Evolutionary conservation across 2,113 vertebrate genomes (phyloP), one percentile per base, ranked within the genome.

Genomic region (Psammodynastes pulverulentus): DNA sequence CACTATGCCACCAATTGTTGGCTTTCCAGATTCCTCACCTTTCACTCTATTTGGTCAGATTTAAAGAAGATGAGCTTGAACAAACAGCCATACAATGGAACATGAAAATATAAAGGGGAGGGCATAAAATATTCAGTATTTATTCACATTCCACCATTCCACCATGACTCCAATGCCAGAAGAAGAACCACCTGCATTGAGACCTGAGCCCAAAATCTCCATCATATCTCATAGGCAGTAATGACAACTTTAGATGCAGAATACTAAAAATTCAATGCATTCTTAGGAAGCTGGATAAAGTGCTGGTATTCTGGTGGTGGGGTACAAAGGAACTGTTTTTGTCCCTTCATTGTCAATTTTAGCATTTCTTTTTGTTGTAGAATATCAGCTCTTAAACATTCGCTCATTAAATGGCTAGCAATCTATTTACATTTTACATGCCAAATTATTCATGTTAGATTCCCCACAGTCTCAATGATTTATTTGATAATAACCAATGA

Each of bases 81-180:
- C 85, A 34, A 51, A 93, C 94, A 91, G 89, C 88, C 86, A 90
- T 62, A 88, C 89, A 79, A 10, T 67, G 15, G 86, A 92, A 26
- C 21, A 51, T 9, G 4, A 56, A 39, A 72, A 19, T 91, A 87
- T 24, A 34, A 53, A 51, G 46, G 51, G 90, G 9, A 58, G 62
- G 49, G 49, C 29, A 87, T 86, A 94, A 79, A 86, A 0, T 24
- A 34, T 39, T 79, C 23, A 56, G 21, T 62, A 86, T 86, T 24
- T 45, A 58, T 48, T 86, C 12, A 29, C 51, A 39, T 58, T 56
- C 29, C 43, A 48, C 26, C 51, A 39, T 58, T 56, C 29, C 43
- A 48, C 26, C 51, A 46, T 86, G 45, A 9, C 84, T 85, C 52
- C 84, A 58, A 58, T 26, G 29, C 8, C 34, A 86, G 19, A 84